Evolutionary conservation across 1,140 invertebrate species (phyloP).

Genomic region (Drosophila bifasciata): DNA sequence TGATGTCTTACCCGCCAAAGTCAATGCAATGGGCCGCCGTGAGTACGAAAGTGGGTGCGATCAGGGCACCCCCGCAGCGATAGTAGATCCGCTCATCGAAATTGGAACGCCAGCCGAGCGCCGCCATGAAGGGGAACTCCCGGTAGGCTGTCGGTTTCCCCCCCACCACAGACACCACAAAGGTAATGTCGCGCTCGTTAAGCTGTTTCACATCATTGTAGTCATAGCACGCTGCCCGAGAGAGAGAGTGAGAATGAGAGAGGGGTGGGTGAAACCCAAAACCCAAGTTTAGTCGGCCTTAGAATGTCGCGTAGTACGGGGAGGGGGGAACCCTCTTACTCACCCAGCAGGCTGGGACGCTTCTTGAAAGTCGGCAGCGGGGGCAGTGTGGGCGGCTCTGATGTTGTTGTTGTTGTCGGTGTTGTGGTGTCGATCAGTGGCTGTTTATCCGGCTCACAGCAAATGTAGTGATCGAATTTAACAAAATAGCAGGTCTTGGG

Average conservation of each 20-base stretch:
- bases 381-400: slow-evolving; percentile 12
- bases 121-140: slow-evolving; percentile 85
- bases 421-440: not conserved
- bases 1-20: slow-evolving; percentile 60
- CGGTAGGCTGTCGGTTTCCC: slow-evolving; percentile 76
- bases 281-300: not conserved
- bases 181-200: slow-evolving; percentile 16
- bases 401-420: slow-evolving; percentile 5
- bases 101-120: slow-evolving; percentile 75
- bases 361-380: slow-evolving; percentile 5
- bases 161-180: slow-evolving; percentile 70
- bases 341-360: slow-evolving; percentile 53
- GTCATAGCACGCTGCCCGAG: slow-evolving; percentile 40
- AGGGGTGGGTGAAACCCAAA: not conserved
- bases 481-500: slow-evolving; percentile 80
- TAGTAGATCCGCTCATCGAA: slow-evolving; percentile 56
- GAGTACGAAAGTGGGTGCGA: slow-evolving; percentile 72
- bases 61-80: slow-evolving; percentile 79
- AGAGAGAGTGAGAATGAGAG: no score
- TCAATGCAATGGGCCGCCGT: slow-evolving; percentile 83
- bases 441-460: slow-evolving; percentile 47
- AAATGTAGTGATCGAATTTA: slow-evolving; percentile 75
- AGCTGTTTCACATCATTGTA: slow-evolving; percentile 12
- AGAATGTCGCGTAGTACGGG: not conserved
- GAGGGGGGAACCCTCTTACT: not conserved